A percentile compares a stretch with the other conserved stretches of the same genome.
phyloP scores from a whole-genome alignment of 2,797 vertebrate genomes.

The Hydrophis major region DNA sequence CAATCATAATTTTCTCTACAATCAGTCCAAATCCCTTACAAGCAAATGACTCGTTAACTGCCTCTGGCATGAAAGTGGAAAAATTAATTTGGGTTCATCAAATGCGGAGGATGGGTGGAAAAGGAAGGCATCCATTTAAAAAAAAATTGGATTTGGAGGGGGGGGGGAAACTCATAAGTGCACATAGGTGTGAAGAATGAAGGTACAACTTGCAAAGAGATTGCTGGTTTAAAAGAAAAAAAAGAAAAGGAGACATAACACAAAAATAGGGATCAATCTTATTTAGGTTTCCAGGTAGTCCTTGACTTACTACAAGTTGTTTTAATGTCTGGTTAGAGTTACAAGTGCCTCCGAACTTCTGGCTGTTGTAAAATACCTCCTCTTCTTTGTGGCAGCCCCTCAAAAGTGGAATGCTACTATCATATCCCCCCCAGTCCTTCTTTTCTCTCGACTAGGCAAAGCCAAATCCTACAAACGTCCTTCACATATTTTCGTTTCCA shows the following conservation, averaged over 20 bases:
- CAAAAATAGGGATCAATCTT: background rate
- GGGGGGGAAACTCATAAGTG: background rate
- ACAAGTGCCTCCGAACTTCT: background rate
- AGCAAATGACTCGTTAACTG: conserved; percentile 29
- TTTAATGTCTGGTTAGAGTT: background rate
- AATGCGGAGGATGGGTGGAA: conserved; percentile 11
- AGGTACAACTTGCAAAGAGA: background rate
- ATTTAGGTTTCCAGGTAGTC: background rate
- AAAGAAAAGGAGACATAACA: background rate
- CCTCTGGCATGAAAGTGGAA: conserved; percentile 46
- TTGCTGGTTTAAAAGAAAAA: background rate
- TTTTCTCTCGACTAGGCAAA: background rate
- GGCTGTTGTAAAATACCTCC: background rate
- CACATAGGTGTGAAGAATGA: background rate
- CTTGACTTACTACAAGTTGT: background rate
- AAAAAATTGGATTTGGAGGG: background rate
- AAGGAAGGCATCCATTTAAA: background rate
- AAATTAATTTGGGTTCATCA: conserved; percentile 59
- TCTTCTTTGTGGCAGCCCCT: background rate
- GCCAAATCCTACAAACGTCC: background rate
- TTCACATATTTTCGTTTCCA: background rate
- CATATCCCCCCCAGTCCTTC: background rate
- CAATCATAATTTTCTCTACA: conserved; percentile 26
- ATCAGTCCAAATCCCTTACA: conserved; percentile 42
- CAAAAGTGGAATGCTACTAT: background rate